phyloP scores from a whole-genome alignment of 2,888 invertebrate genomes.

The Galerucella nymphaeae region DNA sequence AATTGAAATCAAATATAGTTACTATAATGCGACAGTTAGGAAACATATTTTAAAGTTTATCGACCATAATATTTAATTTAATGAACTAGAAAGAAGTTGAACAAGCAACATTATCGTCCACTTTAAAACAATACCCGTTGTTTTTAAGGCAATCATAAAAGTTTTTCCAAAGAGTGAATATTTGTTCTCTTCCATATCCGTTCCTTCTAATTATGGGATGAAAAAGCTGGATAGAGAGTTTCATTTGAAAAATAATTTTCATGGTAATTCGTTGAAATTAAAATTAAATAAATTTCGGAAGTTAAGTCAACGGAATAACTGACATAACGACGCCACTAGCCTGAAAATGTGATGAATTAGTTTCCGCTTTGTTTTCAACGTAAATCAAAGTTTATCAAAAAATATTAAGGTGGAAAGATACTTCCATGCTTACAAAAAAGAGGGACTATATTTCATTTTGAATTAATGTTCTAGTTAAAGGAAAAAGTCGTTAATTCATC shows the following conservation, averaged over 20 bases:
- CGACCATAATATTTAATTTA: background rate
- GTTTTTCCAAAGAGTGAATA: conserved; percentile 12
- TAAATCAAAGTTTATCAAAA: background rate
- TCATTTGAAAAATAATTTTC: conserved; percentile 18
- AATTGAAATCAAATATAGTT: no score
- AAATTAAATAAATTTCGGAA: conserved; percentile 26
- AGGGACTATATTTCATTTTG: no score
- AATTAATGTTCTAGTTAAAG: no score
- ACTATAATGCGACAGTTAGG: background rate
- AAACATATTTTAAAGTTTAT: background rate
- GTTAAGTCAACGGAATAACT: conserved; percentile 20
- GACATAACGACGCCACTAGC: background rate
- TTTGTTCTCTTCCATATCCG: conserved; percentile 11
- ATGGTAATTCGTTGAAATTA: conserved; percentile 19
- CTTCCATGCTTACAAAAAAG: background rate
- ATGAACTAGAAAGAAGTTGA: conserved; percentile 16
- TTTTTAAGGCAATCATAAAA: conserved; percentile 9
- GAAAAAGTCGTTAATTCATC: no score
- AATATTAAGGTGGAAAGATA: background rate
- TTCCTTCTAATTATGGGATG: conserved; percentile 17
- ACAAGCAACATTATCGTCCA: conserved; percentile 15
- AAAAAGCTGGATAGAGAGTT: background rate
- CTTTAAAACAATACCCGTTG: conserved; percentile 13
- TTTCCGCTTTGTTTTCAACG: conserved; percentile 1
- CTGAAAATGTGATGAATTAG: conserved; percentile 18